Conservation (phyloP, 2,113 vertebrate species). For the Theristicus caerulescens region DNA sequence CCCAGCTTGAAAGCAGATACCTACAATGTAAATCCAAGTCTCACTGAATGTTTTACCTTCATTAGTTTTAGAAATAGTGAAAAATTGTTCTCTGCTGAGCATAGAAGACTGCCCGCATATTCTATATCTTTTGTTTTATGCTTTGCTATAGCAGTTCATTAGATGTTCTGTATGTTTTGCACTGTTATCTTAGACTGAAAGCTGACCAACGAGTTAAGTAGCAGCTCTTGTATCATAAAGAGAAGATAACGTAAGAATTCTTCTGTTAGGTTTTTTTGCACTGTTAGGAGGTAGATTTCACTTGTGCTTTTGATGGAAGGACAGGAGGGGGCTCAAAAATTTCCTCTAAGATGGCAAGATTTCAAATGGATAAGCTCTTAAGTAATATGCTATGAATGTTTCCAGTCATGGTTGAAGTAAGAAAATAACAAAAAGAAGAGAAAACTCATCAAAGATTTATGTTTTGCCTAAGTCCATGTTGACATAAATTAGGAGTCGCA, state of each 20-base stretch:
- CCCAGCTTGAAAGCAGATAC: background rate
- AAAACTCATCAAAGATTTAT: background rate
- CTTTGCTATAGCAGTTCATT: background rate
- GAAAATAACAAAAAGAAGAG: background rate
- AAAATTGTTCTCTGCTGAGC: background rate
- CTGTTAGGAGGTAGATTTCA: background rate
- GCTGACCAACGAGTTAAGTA: background rate
- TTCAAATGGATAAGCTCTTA: background rate
- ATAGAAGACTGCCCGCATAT: rapidly evolving
- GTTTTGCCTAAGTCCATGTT: background rate
- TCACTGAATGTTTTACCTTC: background rate
- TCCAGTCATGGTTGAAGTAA: background rate
- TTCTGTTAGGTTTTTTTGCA: background rate
- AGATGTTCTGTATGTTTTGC: background rate
- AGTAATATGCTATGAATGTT: background rate
- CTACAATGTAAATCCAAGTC: background rate
- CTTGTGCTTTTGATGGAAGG: background rate
- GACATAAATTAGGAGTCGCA: background rate
- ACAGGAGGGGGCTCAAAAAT: background rate
- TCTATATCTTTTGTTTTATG: background rate
- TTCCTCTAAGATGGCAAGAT: background rate
- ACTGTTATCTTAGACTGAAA: background rate
- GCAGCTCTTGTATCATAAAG: background rate
- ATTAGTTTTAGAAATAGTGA: background rate
- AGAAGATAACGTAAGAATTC: background rate